Conservation (phyloP, 1,140 invertebrate genomes). For the Cydia splendana region DNA sequence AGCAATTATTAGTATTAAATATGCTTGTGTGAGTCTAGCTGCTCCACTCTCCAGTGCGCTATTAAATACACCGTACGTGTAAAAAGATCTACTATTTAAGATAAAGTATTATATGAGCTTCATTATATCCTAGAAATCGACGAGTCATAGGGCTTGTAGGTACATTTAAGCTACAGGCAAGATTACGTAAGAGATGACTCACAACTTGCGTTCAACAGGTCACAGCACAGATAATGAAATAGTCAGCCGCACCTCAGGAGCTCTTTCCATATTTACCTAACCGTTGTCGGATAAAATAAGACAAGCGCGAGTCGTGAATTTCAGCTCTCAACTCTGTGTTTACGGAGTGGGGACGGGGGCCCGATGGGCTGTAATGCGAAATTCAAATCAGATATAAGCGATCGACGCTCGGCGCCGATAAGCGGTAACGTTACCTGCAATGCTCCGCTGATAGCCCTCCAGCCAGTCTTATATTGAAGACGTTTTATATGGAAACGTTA, state of each 20-base stretch:
- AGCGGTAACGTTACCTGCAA: conserved; percentile 56
- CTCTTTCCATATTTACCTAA: conserved; percentile 70
- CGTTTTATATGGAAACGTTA: conserved; percentile 48
- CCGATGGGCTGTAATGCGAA: conserved; percentile 59
- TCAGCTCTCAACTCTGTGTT: conserved; percentile 57
- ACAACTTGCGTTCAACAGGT: conserved; percentile 74
- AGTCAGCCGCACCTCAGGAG: conserved; percentile 58
- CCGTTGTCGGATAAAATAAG: conserved; percentile 63
- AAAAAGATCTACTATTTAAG: not conserved
- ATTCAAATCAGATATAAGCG: conserved; percentile 69
- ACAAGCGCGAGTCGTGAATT: conserved; percentile 58
- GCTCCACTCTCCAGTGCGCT: no score
- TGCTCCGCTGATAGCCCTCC: conserved; percentile 50
- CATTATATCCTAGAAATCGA: not conserved
- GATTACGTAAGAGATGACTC: conserved; percentile 62
- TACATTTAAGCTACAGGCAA: conserved; percentile 33
- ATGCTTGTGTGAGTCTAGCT: no score
- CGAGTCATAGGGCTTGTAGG: not conserved
- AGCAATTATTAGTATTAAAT: no score
- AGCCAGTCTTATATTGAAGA: conserved; percentile 50
- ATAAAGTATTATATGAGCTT: not conserved
- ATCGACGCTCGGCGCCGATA: conserved; percentile 59
- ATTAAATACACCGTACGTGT: no score
- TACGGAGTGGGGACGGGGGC: conserved; percentile 48
- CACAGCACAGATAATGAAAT: conserved; percentile 67